phyloP scores from a whole-genome alignment of 1,140 invertebrate genomes.

The Thalassaphorura encarpata region DNA sequence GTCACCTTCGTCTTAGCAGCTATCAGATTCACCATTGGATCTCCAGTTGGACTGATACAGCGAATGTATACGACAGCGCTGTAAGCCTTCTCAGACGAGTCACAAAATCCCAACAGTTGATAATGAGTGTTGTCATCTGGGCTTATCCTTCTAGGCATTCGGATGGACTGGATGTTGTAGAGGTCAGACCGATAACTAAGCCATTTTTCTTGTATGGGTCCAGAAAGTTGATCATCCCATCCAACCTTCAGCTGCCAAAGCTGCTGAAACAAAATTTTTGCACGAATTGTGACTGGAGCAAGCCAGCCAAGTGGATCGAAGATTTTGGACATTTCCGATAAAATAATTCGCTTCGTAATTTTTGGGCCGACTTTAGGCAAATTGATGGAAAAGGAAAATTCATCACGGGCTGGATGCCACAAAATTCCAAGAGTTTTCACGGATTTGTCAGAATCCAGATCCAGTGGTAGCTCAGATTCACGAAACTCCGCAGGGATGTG shows the following conservation, averaged over 20 bases:
- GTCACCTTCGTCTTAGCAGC: constrained; percentile 16
- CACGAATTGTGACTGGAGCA: constrained; percentile 27
- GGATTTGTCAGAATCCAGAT: not conserved
- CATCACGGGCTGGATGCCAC: not conserved
- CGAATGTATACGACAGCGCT: not conserved
- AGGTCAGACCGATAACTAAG: constrained; percentile 4
- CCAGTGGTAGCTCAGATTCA: not conserved
- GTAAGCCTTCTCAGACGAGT: constrained; percentile 1
- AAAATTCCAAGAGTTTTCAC: constrained; percentile 3
- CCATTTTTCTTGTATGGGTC: constrained; percentile 25
- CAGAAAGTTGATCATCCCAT: constrained; percentile 36
- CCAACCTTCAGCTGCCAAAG: constrained; percentile 34
- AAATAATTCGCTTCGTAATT: constrained; percentile 21
- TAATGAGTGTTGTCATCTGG: not conserved
- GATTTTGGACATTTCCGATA: constrained; percentile 11
- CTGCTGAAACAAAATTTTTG: constrained; percentile 36
- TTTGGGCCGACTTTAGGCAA: constrained; percentile 24
- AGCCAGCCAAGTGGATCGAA: constrained; percentile 17
- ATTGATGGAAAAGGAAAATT: constrained; percentile 14
- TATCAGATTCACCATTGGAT: not conserved
- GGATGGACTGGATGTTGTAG: not conserved
- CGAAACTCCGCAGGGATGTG: not conserved
- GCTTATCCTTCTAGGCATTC: not conserved
- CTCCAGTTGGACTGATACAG: not conserved
- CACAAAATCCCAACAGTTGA: constrained; percentile 5